Conservation (phyloP, 1,140 invertebrate species). For the Panulirus ornatus region DNA sequence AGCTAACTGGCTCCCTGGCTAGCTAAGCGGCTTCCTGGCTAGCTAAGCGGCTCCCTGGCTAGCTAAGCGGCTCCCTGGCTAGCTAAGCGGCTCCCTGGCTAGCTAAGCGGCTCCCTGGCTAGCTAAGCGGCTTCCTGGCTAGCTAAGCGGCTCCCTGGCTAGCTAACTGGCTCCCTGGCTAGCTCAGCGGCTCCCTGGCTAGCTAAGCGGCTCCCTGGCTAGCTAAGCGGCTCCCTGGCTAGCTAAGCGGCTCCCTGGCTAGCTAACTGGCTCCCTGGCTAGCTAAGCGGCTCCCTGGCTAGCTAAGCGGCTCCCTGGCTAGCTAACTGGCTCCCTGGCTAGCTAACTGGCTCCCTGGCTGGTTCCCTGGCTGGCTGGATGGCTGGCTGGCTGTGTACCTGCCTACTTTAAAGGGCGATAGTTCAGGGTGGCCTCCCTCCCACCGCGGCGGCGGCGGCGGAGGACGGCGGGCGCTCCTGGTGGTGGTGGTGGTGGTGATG, state of each 20-base stretch:
- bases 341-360: conserved; percentile 10
- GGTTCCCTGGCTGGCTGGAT: conserved; percentile 28
- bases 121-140: neutral
- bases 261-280: conserved; percentile 21
- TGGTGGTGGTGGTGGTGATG: neutral
- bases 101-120: neutral
- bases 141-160: neutral
- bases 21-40: neutral
- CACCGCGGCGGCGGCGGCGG: neutral
- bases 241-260: conserved; percentile 17
- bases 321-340: neutral
- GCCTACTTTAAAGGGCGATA: conserved; percentile 32
- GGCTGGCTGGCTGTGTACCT: conserved; percentile 37
- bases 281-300: neutral
- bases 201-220: neutral
- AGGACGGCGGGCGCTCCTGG: too few relatives aligned
- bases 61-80: neutral
- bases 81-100: neutral
- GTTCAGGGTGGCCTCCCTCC: conserved; percentile 16
- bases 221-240: neutral
- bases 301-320: neutral
- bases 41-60: neutral
- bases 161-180: neutral
- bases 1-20: neutral
- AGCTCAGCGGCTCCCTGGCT: neutral